A percentile compares a stretch with the other conserved stretches of the same genome.
phyloP scores from a whole-genome alignment of 2,113 vertebrate genomes.

The Elephantulus edwardii region DNA sequence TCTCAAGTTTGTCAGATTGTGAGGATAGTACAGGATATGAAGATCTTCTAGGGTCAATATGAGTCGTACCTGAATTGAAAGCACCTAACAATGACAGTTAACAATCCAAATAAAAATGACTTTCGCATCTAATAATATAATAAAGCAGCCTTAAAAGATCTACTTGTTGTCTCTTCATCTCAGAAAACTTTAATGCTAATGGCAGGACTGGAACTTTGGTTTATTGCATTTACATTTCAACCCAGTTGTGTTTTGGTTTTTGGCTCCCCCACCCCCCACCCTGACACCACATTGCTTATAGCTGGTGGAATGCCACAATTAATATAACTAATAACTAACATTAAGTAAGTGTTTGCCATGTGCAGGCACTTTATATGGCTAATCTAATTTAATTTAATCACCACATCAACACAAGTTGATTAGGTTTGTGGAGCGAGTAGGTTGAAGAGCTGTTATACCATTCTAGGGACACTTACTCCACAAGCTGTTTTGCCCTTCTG shows the following conservation, averaged over 20 bases:
- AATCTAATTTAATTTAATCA: slow-evolving; percentile 60
- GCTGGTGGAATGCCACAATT: not conserved
- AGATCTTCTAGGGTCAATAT: no score
- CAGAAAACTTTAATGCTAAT: not conserved
- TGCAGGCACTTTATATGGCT: not conserved
- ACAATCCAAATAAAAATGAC: not conserved
- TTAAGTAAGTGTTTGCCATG: slow-evolving; percentile 1
- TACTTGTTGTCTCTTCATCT: not conserved
- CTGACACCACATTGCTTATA: not conserved
- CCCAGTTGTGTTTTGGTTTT: not conserved
- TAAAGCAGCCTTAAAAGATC: not conserved
- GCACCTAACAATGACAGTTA: no score
- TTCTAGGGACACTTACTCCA: no score
- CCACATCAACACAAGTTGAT: not conserved
- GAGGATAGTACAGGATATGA: no score
- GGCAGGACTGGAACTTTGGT: not conserved
- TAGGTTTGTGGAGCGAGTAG: not conserved
- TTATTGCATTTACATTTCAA: not conserved
- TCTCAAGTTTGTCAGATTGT: no score
- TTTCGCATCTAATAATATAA: not conserved
- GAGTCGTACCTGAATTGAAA: no score
- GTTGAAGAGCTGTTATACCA: not conserved
- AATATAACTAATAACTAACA: slow-evolving; percentile 39
- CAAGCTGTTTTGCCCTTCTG: not conserved
- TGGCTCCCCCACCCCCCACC: no score